phyloP scores from a whole-genome alignment of 1,140 invertebrate genomes.

The Whitmania pigra region DNA sequence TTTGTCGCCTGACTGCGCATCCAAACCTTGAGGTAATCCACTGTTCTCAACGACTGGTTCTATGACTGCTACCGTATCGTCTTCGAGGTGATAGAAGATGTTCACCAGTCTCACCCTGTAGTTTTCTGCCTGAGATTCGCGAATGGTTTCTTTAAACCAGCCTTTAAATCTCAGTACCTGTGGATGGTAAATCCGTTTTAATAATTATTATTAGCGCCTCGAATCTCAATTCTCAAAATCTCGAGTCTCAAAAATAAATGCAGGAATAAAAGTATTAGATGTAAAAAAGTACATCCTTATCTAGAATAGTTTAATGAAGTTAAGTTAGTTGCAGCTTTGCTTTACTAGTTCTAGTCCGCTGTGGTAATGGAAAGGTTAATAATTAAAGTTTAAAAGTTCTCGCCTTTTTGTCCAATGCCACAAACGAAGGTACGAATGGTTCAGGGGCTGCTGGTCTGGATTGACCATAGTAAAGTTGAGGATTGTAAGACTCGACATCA shows the following conservation, averaged over 20 bases:
- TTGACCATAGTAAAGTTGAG: conserved; percentile 60
- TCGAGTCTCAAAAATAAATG: neutral
- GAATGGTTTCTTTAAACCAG: conserved; percentile 67
- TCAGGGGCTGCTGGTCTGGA: conserved; percentile 51
- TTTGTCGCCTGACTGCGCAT: neutral
- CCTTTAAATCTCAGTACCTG: conserved; percentile 69
- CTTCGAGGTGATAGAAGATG: conserved; percentile 71
- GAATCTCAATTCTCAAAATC: neutral
- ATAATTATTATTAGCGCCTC: neutral
- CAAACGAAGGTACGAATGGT: conserved; percentile 58
- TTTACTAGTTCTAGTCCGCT: neutral
- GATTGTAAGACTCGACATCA: conserved; percentile 53
- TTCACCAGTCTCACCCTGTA: conserved; percentile 63
- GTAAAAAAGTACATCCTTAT: too few species aligned
- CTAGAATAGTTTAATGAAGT: too few species aligned
- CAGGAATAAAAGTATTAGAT: neutral
- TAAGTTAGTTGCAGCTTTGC: too few species aligned
- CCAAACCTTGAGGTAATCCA: conserved; percentile 40
- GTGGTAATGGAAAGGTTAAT: neutral
- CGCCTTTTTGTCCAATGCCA: conserved; percentile 60
- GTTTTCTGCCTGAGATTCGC: conserved; percentile 59
- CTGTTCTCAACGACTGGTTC: conserved; percentile 63
- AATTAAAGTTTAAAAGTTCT: neutral
- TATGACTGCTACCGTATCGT: conserved; percentile 66
- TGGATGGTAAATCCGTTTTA: neutral